Conservation (phyloP, 1,140 invertebrate species). For the Lepidurus packardi region DNA sequence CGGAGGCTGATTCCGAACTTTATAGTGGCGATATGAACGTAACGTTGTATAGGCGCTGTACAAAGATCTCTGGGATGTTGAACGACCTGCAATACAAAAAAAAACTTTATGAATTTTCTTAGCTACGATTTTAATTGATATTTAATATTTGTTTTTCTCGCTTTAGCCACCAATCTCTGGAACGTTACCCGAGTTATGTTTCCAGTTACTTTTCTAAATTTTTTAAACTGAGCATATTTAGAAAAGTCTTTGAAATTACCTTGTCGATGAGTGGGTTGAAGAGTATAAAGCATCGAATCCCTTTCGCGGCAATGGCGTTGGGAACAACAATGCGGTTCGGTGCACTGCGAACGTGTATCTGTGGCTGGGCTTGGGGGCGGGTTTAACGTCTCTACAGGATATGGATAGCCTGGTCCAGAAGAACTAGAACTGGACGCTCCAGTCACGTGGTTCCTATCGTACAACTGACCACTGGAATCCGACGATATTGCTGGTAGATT, state of each 20-base stretch:
- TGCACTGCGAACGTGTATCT: slow-evolving; percentile 45
- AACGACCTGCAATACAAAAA: background rate
- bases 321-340: slow-evolving; percentile 38
- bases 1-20: slow-evolving; percentile 66
- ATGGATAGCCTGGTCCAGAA: slow-evolving; percentile 58
- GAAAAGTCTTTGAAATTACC: background rate
- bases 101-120: background rate
- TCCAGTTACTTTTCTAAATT: no score
- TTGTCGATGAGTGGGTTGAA: slow-evolving; percentile 44
- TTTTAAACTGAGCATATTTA: no score
- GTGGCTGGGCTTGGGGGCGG: slow-evolving; percentile 84
- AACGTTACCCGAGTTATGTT: no score
- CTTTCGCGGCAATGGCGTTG: slow-evolving; percentile 25
- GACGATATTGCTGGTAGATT: slow-evolving; percentile 14
- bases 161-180: no score
- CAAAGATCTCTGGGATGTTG: slow-evolving; percentile 16
- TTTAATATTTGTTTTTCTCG: no score
- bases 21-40: slow-evolving; percentile 39
- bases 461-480: slow-evolving; percentile 50
- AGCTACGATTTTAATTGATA: background rate
- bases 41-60: slow-evolving; percentile 39
- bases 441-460: slow-evolving; percentile 72
- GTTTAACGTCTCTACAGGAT: slow-evolving; percentile 76
- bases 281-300: slow-evolving; percentile 23
- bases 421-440: slow-evolving; percentile 72